Percentiles rank a stretch among this genome's conserved stretches.
Conservation (phyloP, 2,888 invertebrate species). For the Anoplius nigerrimus region DNA sequence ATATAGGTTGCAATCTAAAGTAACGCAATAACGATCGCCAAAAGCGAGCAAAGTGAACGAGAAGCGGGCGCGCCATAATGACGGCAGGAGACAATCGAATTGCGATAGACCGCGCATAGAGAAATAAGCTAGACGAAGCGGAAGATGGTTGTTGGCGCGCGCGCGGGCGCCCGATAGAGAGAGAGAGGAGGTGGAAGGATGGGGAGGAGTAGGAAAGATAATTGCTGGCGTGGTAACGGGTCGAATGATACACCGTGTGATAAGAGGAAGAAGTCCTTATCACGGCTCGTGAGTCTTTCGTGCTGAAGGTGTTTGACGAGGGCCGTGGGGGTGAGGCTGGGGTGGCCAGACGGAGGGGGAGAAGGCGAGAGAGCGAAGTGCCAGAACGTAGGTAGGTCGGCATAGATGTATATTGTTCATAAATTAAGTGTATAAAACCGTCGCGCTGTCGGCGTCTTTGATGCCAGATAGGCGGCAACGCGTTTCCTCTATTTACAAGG, state of each 20-base stretch:
- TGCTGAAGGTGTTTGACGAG: slow-evolving; percentile 3
- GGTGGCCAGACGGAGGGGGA: slow-evolving; percentile 8
- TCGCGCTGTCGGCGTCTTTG: slow-evolving; percentile 67
- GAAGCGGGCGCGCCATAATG: slow-evolving; percentile 1
- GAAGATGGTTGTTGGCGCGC: slow-evolving; percentile 16
- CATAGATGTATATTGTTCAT: slow-evolving; percentile 66
- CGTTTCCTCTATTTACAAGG: slow-evolving; percentile 61
- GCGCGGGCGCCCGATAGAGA: slow-evolving; percentile 36
- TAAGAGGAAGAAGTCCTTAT: slow-evolving; percentile 41
- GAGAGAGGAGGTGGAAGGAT: slow-evolving; percentile 29
- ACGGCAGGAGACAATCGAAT: slow-evolving; percentile 1
- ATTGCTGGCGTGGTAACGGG: slow-evolving; percentile 19
- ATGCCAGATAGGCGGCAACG: slow-evolving; percentile 65
- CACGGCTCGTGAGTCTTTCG: slow-evolving; percentile 12
- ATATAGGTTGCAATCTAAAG: slow-evolving; percentile 30
- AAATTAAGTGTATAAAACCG: slow-evolving; percentile 71
- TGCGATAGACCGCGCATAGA: slow-evolving; percentile 1
- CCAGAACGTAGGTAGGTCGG: slow-evolving; percentile 61
- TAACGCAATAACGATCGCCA: slow-evolving; percentile 38
- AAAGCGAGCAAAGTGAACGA: slow-evolving; percentile 18
- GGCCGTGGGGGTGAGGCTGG: slow-evolving; percentile 10
- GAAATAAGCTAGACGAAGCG: slow-evolving; percentile 6
- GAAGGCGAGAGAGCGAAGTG: slow-evolving; percentile 55
- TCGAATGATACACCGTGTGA: slow-evolving; percentile 10
- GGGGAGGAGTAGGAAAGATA: slow-evolving; percentile 36